phyloP scores from a whole-genome alignment of 2,797 vertebrate species.

The Helicolenus hilgendorfi region DNA sequence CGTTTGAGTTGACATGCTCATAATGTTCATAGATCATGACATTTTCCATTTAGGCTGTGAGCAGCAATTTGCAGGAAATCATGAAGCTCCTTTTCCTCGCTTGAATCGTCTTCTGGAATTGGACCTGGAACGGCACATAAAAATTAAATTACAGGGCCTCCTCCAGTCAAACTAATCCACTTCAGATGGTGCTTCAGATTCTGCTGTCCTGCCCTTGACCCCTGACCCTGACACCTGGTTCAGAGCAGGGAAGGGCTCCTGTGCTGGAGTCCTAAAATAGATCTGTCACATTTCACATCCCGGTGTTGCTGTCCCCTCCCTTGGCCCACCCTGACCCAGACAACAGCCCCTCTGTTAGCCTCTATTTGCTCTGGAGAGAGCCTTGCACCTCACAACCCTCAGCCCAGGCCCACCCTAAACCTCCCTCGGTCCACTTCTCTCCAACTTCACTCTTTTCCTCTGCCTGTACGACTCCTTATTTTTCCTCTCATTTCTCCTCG shows the following conservation, averaged over 20 bases:
- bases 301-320: conserved; percentile 82
- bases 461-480: conserved; percentile 30
- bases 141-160: conserved; percentile 52
- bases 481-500: conserved; percentile 34
- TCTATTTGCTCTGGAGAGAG: conserved; percentile 82
- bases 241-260: conserved; percentile 72
- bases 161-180: conserved; percentile 55
- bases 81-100: conserved; percentile 9
- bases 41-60: conserved; percentile 8
- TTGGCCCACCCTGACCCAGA: conserved; percentile 70
- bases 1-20: not conserved
- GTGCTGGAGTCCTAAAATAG: conserved; percentile 78
- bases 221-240: conserved; percentile 76
- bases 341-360: conserved; percentile 80
- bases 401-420: conserved; percentile 57
- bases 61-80: conserved; percentile 36
- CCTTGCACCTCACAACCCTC: conserved; percentile 42
- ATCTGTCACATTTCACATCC: conserved; percentile 89
- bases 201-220: conserved; percentile 75
- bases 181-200: conserved; percentile 55
- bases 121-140: conserved; percentile 4
- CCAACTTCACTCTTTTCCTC: conserved; percentile 30
- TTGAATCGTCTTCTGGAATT: conserved; percentile 4
- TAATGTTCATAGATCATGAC: not conserved
- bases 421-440: conserved; percentile 52